Evolutionary conservation across 2,797 vertebrate genomes (phyloP).

Genomic region (Chloroceryle inda): DNA sequence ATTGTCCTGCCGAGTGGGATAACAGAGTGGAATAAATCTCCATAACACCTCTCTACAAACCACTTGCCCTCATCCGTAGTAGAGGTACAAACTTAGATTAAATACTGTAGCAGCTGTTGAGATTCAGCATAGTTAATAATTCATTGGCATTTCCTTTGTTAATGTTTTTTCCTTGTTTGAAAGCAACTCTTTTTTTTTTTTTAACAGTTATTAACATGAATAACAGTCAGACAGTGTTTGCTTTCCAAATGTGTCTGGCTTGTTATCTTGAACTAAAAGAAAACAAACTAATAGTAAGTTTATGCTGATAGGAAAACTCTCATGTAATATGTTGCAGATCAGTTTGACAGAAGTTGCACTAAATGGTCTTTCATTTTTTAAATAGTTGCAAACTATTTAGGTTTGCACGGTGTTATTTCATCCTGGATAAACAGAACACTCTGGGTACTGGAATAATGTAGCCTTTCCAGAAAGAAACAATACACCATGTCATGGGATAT

Average conservation of each 20-base stretch:
- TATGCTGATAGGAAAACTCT: not conserved
- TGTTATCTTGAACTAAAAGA: not conserved
- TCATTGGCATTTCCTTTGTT: not conserved
- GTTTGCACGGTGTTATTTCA: not conserved
- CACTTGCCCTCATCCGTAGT: not conserved
- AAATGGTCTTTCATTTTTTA: not conserved
- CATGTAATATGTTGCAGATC: not conserved
- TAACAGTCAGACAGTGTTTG: not conserved
- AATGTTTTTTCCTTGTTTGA: not conserved
- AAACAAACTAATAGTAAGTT: not conserved
- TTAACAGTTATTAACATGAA: not conserved
- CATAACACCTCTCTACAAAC: accelerated
- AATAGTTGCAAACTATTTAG: not conserved
- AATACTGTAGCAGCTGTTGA: not conserved
- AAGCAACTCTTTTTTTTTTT: not conserved
- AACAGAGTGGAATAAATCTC: not conserved
- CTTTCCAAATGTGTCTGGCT: not conserved
- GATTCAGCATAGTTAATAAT: not conserved
- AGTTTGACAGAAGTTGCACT: not conserved
- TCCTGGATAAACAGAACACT: not conserved
- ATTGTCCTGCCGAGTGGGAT: not conserved
- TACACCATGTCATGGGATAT: not conserved
- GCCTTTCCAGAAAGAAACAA: not conserved
- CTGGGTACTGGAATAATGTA: not conserved
- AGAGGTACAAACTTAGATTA: not conserved